Evolutionary conservation across 2,888 invertebrate species (phyloP), one percentile per base, ranked within the genome.

Genomic region (Cephonodes hylas): DNA sequence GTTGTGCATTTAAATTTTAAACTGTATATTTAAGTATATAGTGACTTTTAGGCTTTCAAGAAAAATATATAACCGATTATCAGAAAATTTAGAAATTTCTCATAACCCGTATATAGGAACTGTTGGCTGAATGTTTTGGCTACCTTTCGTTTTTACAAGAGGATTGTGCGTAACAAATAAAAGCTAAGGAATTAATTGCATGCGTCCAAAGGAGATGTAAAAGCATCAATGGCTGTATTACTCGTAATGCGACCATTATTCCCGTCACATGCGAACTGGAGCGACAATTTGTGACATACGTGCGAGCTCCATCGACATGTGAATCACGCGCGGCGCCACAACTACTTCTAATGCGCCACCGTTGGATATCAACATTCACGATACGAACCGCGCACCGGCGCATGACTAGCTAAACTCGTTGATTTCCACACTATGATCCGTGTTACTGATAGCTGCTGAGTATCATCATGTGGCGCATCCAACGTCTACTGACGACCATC

Each of bases 281-380:
- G 85, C 85, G 81, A 84, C 85, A 87, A 89, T 89, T 89, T 88
- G 85, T 86, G 81, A 81, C 84, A 84, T 83, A 84, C 84, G 86
- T 81, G 82, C 78, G 80, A 84, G 85, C 82, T 79, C 80, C 87
- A 89, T 90, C 87, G 85, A 80, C 80, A 91, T 89, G 84, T 81
- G 84, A 85, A 87, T 87, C 90, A 90, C 90, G 90, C 83, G 72
- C 86, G 80, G 76, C 83, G 84, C 83, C 82, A 79, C 82, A 81
- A 85, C 84, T 83, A 83, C 81, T 85, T 80, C 79, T 88, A 90
- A 89, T 88, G 84, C 79, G 77, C 73, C 76, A 66, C 74, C 83
- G 89, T 88, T 88, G 87, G 88, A 88, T 85, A 88, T 89, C 88
- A 86, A 80, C 84, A 87, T 86, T 84, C 87, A 84, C 71, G 70